These are phyloP conservation scores for Parthenolecanium corni DNA, from an alignment of 2,888 invertebrate genomes.

Conservation along the genomic window DNA sequence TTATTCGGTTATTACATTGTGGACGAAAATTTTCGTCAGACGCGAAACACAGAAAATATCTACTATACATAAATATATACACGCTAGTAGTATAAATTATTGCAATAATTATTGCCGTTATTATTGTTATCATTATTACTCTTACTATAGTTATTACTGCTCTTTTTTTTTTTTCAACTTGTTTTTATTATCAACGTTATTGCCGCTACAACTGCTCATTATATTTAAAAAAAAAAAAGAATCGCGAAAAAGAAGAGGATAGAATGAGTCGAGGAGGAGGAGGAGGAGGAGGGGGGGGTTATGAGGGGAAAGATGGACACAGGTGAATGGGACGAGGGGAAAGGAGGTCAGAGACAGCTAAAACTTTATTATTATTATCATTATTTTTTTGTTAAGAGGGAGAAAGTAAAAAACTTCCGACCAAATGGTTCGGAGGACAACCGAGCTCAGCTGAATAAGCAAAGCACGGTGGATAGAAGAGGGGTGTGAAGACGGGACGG, in stretches of 20 bases:
- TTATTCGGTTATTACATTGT: too few species aligned
- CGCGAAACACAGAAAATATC: background rate
- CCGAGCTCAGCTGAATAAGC: constrained; percentile 1
- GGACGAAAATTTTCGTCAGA: background rate
- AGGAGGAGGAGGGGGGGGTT: too few species aligned
- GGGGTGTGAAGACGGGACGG: too few species aligned
- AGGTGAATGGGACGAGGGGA: too few species aligned
- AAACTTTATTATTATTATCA: too few species aligned
- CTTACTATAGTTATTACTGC: background rate
- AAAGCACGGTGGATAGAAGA: too few species aligned
- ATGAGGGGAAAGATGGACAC: too few species aligned
- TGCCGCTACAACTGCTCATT: background rate
- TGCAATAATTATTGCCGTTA: constrained; percentile 1
- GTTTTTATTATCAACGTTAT: background rate
- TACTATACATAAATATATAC: background rate
- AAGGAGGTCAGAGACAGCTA: too few species aligned
- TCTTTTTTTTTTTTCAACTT: background rate
- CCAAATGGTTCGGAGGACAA: background rate
- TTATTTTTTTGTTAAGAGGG: too few species aligned
- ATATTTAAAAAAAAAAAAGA: background rate
- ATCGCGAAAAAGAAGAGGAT: background rate
- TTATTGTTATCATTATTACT: background rate
- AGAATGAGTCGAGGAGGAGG: too few species aligned
- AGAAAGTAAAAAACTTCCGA: too few species aligned
- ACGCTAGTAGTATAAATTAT: background rate